These are phyloP conservation scores for Clarias batrachus DNA, from an alignment of 2,113 vertebrate genomes.

Conservation along the genomic window DNA sequence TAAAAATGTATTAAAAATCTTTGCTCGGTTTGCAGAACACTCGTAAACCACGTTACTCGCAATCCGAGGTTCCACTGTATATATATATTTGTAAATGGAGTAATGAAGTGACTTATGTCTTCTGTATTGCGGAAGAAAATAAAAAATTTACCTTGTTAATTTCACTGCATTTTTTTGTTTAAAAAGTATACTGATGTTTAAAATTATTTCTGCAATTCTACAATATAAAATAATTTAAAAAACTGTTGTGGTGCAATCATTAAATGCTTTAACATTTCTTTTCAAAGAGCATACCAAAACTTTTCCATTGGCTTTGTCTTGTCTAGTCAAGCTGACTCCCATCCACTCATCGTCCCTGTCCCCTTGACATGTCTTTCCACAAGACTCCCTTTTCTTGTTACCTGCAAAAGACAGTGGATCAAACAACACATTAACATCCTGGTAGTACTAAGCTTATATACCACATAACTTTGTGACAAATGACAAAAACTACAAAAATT, in stretches of 20 bases:
- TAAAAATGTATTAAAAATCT: too few species aligned
- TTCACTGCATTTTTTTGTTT: neutral
- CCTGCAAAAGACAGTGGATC: slow-evolving; percentile 68
- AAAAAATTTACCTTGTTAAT: neutral
- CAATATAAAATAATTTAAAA: neutral
- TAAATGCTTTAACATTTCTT: neutral
- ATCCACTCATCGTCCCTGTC: slow-evolving; percentile 96
- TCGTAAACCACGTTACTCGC: too few species aligned
- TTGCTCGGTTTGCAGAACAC: too few species aligned
- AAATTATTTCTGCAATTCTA: neutral
- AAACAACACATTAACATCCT: neutral
- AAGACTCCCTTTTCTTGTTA: slow-evolving; percentile 78
- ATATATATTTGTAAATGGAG: neutral
- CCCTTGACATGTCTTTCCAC: slow-evolving; percentile 94
- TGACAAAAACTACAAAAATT: neutral
- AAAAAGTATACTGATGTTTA: neutral
- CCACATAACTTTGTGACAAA: neutral
- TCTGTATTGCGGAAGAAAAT: neutral
- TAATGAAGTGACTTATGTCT: neutral
- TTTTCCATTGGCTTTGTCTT: slow-evolving; percentile 81
- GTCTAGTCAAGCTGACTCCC: slow-evolving; percentile 93
- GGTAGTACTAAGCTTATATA: neutral
- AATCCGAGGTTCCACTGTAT: too few species aligned
- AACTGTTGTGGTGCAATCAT: neutral
- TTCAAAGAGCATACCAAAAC: slow-evolving; percentile 81